Evolutionary conservation across 2,113 vertebrate genomes (phyloP), one percentile per base, ranked within the genome.

Genomic region (Toxotes jaculatrix): DNA sequence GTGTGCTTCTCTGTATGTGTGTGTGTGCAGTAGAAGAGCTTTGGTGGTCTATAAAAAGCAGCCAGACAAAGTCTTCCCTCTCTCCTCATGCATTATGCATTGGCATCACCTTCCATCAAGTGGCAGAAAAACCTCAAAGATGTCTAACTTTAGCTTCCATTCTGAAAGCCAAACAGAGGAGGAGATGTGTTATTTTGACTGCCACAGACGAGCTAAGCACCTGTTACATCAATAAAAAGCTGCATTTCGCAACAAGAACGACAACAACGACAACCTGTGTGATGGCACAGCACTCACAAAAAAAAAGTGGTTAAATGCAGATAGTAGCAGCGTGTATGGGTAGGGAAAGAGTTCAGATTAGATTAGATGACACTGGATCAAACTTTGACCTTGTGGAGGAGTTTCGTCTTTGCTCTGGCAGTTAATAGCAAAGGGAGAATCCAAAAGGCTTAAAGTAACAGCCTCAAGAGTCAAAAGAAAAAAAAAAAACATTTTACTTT

Each of bases 61-160:
- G 94, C 95, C 95, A 96, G 95, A 95, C 95, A 93, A 88, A 97
- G 97, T 97, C 96, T 98, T 97, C 96, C 96, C 96, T 96, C 96
- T 96, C 95, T 95, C 92, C 95, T 96, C 95, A 98, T 99, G 97
- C 97, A 99, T 98, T 98, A 99, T 98, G 97, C 98, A 99, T 97
- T 86, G 95, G 93, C 93, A 94, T 95, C 95, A 95, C 95, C 94
- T 95, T 96, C 96, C 96, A 96, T 96, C 96, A 95, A 96, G 95
- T 95, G 96, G 95, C 95, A 96, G 92, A 92, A 92, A 96, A 97
- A 97, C 97, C 96, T 97, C 97, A 95, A 96, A 96, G 92, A 95
- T 95, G 94, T 96, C 97, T 96, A 97, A 97, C 95, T 97, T 96
- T 95, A 95, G 94, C 93, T 87, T 80, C 85, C 81, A 89, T 88